Evolutionary conservation across 1,140 invertebrate genomes (phyloP), one percentile per base, ranked within the genome.

Genomic region (Drosophila tani): DNA sequence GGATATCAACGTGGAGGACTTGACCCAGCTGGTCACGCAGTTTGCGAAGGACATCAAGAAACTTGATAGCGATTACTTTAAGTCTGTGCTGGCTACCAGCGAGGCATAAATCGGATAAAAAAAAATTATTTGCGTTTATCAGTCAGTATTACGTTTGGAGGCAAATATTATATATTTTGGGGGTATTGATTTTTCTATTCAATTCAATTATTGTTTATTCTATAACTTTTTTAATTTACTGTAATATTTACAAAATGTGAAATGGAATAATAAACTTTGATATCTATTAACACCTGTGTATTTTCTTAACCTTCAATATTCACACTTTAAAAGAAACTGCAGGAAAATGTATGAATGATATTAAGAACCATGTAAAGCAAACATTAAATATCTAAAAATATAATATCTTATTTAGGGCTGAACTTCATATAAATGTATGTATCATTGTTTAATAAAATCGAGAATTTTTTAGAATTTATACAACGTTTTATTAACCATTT

Each of bases 11-110:
- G 88, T 85, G 27, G 81, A 80, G 45, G 91, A 92, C 53, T 62
- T 92, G 21, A 91, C 81, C 27, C 65, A 81, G 51, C 60, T 92
- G 59, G 91, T 92, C 0, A 81, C 85, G 32, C 55, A 91, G 50
- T 91, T 92, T 67, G 69, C 91, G 14, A 73, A 79, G 19, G 91
- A 92, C 67, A 92, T 92, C 15, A 82, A 86, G 21, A 55, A 92
- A 50, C 51, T 92, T 58, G 90, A 91, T 40, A 91, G 88, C 45
- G 81, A 88, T 70, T 91, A 91, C 35, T 91, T 91, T 19, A 85
- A 82, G 35, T 63, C 84, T 0, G 81, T 91, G 9, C 41, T 91
- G 32, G 62, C 69, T 62, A 63, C 66, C 14, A 74, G 50, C 50
- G 70, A 86, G 57, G 71, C 38, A 66, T 69, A 78, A 24, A 27